Evolutionary conservation across 2,113 vertebrate species (phyloP).

Genomic region (Ptychochromis oligacanthus): DNA sequence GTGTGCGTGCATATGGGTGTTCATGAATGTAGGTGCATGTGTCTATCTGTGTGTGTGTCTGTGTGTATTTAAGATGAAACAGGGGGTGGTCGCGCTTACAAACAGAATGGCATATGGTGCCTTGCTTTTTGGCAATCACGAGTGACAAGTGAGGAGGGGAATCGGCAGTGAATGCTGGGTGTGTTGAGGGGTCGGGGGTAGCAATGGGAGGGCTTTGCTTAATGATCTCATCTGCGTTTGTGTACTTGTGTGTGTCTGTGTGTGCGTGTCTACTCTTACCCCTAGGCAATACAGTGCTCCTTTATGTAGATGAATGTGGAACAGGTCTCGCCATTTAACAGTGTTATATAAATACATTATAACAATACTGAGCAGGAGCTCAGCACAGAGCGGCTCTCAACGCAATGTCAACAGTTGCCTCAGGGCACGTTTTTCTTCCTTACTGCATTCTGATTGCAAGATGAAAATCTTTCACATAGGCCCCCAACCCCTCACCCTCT

Average conservation of each 20-base stretch:
- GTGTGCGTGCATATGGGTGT: neutral
- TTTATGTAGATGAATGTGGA: slow-evolving; percentile 95
- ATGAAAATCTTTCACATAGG: slow-evolving; percentile 86
- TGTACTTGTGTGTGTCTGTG: slow-evolving; percentile 17
- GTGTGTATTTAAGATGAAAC: slow-evolving; percentile 62
- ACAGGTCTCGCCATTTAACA: slow-evolving; percentile 90
- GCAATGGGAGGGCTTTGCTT: slow-evolving; percentile 77
- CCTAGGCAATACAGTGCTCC: slow-evolving; percentile 87
- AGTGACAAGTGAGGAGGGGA: slow-evolving; percentile 86
- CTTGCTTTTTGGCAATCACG: slow-evolving; percentile 86
- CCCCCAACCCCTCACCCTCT: slow-evolving; percentile 39
- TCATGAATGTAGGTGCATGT: slow-evolving; percentile 22
- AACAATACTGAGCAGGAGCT: slow-evolving; percentile 68
- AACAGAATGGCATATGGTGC: slow-evolving; percentile 88
- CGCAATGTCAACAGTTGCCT: slow-evolving; percentile 92
- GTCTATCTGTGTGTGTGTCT: slow-evolving; percentile 32
- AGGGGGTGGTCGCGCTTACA: slow-evolving; percentile 79
- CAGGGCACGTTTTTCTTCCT: slow-evolving; percentile 79
- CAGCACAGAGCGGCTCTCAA: slow-evolving; percentile 75
- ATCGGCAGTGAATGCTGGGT: slow-evolving; percentile 66
- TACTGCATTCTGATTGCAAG: slow-evolving; percentile 66
- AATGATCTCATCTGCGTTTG: slow-evolving; percentile 83
- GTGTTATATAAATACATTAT: slow-evolving; percentile 82
- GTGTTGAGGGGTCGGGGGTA: slow-evolving; percentile 62
- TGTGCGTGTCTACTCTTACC: slow-evolving; percentile 72